phyloP scores from a whole-genome alignment of 2,888 invertebrate species.

The Papilio gigon region DNA sequence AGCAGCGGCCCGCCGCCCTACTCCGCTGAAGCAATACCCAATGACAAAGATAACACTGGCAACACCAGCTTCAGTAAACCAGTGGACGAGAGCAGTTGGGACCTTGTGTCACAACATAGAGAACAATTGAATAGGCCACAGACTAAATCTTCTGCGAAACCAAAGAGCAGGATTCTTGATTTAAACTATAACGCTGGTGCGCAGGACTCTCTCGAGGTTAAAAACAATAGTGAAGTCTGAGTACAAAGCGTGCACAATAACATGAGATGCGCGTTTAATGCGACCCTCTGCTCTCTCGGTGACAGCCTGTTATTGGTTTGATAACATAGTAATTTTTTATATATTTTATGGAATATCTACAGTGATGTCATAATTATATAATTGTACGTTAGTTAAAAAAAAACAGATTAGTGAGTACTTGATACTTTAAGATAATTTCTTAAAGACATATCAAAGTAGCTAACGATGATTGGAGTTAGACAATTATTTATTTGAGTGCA shows the following conservation, averaged over 20 bases:
- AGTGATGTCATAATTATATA: no score
- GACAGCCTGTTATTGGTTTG: no score
- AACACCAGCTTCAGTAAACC: constrained; percentile 66
- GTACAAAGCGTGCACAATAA: not conserved
- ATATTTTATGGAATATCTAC: no score
- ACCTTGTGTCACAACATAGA: constrained; percentile 79
- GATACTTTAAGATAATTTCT: not conserved
- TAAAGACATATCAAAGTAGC: not conserved
- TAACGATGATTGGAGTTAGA: no score
- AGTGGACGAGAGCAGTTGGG: constrained; percentile 72
- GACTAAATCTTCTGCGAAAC: constrained; percentile 37
- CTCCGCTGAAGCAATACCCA: constrained; percentile 48
- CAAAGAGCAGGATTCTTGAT: constrained; percentile 60
- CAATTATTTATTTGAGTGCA: no score
- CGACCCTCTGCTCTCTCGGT: not conserved
- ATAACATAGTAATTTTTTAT: no score
- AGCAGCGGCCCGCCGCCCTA: constrained; percentile 74
- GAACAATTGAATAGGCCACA: constrained; percentile 62
- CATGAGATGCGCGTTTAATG: not conserved
- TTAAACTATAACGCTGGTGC: constrained; percentile 61
- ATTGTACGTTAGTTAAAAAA: no score
- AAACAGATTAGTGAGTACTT: no score
- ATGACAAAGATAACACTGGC: constrained; percentile 55
- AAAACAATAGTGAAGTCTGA: constrained; percentile 64
- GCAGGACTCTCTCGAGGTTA: constrained; percentile 41